Percentiles rank a stretch among this genome's conserved stretches.
Evolutionary conservation across 2,797 vertebrate species (phyloP).

Genomic region (Sebastes itinus): DNA sequence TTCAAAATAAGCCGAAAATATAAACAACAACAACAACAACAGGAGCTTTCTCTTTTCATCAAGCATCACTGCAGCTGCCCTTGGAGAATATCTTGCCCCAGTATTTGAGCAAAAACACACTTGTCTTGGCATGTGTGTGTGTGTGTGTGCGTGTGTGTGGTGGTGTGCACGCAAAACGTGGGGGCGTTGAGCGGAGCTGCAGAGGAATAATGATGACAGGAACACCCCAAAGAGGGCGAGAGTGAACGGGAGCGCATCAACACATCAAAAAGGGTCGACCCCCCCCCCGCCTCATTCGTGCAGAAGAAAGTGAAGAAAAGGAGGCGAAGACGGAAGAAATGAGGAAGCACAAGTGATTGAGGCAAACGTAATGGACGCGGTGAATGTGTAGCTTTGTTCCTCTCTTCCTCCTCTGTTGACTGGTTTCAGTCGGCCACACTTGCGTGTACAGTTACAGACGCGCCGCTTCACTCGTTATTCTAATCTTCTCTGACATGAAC

Average conservation of each 20-base stretch:
- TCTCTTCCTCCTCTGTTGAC: constrained; percentile 25
- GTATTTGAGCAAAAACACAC: constrained; percentile 49
- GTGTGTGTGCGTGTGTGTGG: background rate
- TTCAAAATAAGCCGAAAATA: constrained; percentile 34
- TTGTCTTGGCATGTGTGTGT: background rate
- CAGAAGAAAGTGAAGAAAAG: constrained; percentile 16
- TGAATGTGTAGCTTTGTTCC: constrained; percentile 52
- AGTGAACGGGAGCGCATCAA: background rate
- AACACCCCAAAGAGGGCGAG: constrained; percentile 6
- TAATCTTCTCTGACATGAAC: constrained; percentile 57
- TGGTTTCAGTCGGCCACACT: constrained; percentile 5
- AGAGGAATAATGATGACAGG: constrained; percentile 28
- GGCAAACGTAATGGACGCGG: constrained; percentile 7
- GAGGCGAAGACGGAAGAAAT: constrained; percentile 28
- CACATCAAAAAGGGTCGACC: background rate
- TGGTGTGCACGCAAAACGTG: constrained; percentile 20
- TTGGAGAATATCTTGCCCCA: constrained; percentile 62
- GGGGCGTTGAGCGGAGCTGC: constrained; percentile 6
- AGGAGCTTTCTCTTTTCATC: constrained; percentile 55
- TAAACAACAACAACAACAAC: constrained; percentile 32
- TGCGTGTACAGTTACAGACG: constrained; percentile 31
- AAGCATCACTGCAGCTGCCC: constrained; percentile 48
- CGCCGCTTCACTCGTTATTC: constrained; percentile 32
- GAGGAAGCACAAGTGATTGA: constrained; percentile 42
- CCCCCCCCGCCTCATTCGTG: background rate